These are phyloP conservation scores for Gibbula magus DNA, from an alignment of 2,888 invertebrate species.

Conservation along the genomic window DNA sequence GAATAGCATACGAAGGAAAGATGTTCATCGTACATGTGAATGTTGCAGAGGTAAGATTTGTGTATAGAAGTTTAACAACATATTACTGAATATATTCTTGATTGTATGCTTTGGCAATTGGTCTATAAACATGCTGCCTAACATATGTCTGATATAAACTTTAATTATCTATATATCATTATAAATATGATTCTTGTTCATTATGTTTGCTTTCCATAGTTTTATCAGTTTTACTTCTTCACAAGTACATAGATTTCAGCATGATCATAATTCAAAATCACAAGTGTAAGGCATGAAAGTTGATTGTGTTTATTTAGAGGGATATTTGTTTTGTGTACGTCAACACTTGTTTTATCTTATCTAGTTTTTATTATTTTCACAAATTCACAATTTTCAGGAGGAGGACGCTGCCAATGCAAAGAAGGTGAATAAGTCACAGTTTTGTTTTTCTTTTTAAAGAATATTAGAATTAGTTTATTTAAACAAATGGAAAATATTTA, in stretches of 20 bases:
- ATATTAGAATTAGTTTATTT: too few relatives aligned
- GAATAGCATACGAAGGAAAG: slow-evolving; percentile 97
- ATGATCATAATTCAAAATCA: neutral
- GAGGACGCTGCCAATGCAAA: slow-evolving; percentile 51
- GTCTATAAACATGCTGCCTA: too few relatives aligned
- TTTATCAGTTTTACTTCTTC: too few relatives aligned
- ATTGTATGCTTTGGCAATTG: too few relatives aligned
- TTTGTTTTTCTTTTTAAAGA: too few relatives aligned
- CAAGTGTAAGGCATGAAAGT: neutral
- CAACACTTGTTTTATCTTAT: neutral
- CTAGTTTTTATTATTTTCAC: neutral
- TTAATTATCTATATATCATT: neutral
- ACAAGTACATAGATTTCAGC: neutral
- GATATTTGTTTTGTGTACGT: neutral
- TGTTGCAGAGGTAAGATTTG: slow-evolving; percentile 87
- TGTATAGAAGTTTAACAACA: too few relatives aligned
- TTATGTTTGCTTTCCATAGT: neutral
- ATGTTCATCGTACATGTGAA: slow-evolving; percentile 97
- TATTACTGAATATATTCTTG: too few relatives aligned
- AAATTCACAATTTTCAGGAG: slow-evolving; percentile 42
- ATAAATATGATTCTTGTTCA: neutral
- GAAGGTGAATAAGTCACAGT: slow-evolving; percentile 44
- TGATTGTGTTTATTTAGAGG: neutral
- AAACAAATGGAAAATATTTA: too few relatives aligned
- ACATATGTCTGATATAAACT: too few relatives aligned